Evolutionary conservation across 2,113 vertebrate genomes (phyloP).

Genomic region (Scytalopus superciliaris): DNA sequence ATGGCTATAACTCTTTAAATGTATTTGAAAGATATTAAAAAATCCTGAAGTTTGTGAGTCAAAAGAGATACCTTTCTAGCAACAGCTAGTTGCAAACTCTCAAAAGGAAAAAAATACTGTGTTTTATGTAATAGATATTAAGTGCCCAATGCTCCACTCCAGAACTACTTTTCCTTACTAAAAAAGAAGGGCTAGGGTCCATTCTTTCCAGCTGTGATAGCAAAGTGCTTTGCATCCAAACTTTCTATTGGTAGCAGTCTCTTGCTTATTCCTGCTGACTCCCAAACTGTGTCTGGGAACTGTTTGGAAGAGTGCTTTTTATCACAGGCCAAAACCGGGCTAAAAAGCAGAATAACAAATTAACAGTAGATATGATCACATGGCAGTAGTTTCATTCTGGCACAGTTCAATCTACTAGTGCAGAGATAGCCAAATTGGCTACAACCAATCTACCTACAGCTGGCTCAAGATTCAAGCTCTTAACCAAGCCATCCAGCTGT

Average conservation of each 20-base stretch:
- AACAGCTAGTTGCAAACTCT: neutral
- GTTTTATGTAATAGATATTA: neutral
- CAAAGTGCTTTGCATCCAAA: neutral
- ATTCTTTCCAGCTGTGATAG: neutral
- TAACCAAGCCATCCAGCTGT: neutral
- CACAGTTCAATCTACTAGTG: neutral
- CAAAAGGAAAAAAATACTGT: neutral
- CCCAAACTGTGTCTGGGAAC: neutral
- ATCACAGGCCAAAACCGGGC: neutral
- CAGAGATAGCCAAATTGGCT: neutral
- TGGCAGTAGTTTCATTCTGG: neutral
- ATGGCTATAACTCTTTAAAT: neutral
- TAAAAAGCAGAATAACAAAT: neutral
- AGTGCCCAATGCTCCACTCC: neutral
- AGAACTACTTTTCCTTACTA: neutral
- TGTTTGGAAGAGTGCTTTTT: neutral
- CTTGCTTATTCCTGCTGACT: neutral
- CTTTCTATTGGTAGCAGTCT: neutral
- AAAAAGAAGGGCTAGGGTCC: neutral
- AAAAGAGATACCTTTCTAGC: neutral
- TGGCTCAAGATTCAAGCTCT: neutral
- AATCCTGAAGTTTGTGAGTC: neutral
- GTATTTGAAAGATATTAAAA: neutral
- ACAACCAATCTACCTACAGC: neutral
- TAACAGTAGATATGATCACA: neutral